A percentile compares a stretch with the other conserved stretches of the same genome.
Evolutionary conservation across 2,113 vertebrate species (phyloP).

Genomic region (Tenebrosternarchus preto): DNA sequence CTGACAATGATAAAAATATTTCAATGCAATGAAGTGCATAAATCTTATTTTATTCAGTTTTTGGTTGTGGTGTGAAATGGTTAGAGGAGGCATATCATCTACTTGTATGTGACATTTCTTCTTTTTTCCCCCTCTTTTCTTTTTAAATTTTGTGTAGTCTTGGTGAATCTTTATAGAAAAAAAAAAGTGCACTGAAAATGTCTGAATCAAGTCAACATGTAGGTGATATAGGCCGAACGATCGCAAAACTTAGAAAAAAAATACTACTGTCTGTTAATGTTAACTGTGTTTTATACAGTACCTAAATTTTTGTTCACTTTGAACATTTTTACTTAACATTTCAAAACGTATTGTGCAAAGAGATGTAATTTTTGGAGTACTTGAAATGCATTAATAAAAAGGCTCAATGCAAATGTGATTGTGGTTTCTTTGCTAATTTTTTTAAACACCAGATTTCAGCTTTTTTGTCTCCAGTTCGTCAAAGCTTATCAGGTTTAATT

Average conservation of each 20-base stretch:
- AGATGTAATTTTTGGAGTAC: slow-evolving; percentile 98
- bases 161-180: slow-evolving; percentile 89
- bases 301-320: slow-evolving; percentile 92
- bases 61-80: slow-evolving; percentile 87
- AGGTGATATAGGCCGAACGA: slow-evolving; percentile 84
- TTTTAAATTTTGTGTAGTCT: slow-evolving; percentile 79
- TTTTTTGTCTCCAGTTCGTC: not conserved
- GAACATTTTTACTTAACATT: slow-evolving; percentile 99
- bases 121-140: slow-evolving; percentile 51
- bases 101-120: slow-evolving; percentile 73
- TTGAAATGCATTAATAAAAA: slow-evolving; percentile 99
- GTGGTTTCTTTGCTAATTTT: slow-evolving; percentile 3
- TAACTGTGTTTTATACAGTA: slow-evolving; percentile 99
- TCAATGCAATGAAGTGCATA: slow-evolving; percentile 81
- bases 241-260: slow-evolving; percentile 75
- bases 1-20: slow-evolving; percentile 81
- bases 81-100: slow-evolving; percentile 73
- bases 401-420: slow-evolving; percentile 85
- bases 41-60: slow-evolving; percentile 68
- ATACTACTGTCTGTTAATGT: slow-evolving; percentile 99
- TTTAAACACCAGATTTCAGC: not conserved
- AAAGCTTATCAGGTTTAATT: not conserved
- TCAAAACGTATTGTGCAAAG: slow-evolving; percentile 99
- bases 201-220: slow-evolving; percentile 92
- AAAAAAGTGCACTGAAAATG: slow-evolving; percentile 94